A percentile compares a stretch with the other conserved stretches of the same genome.
Conservation (phyloP, 2,888 invertebrate genomes). For the Aelia acuminata region DNA sequence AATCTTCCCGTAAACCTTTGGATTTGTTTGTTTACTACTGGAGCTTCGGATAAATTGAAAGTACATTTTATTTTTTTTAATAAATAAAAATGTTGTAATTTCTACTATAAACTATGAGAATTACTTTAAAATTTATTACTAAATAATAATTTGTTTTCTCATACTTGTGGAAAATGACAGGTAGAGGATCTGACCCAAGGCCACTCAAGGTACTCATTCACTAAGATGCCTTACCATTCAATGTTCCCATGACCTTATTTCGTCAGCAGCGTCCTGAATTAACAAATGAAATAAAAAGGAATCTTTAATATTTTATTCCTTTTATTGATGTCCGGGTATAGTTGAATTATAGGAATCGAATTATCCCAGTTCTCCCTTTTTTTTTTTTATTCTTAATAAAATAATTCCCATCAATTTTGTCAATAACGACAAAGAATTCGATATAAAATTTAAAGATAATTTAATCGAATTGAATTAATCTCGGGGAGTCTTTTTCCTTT, state of each 20-base stretch:
- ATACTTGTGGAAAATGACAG: neutral
- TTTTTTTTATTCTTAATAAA: slow-evolving; percentile 6
- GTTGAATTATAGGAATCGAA: slow-evolving; percentile 6
- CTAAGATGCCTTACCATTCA: neutral
- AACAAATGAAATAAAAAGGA: neutral
- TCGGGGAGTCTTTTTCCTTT: neutral
- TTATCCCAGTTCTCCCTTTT: neutral
- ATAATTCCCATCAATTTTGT: slow-evolving; percentile 35
- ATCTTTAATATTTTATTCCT: neutral
- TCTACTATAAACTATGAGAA: neutral
- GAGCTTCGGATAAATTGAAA: no score
- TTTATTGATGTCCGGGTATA: neutral
- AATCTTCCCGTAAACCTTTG: neutral
- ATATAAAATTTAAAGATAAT: slow-evolving; percentile 39
- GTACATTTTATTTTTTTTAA: no score
- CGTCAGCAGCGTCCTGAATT: neutral
- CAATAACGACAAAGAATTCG: slow-evolving; percentile 26
- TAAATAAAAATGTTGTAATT: neutral
- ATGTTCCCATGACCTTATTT: neutral
- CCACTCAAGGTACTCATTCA: neutral
- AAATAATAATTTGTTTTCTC: no score
- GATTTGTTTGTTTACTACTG: no score
- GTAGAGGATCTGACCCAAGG: slow-evolving; percentile 6
- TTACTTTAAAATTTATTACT: neutral
- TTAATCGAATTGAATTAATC: slow-evolving; percentile 35